Evolutionary conservation across 2,797 vertebrate genomes (phyloP).

Genomic region (Botia almorhae): DNA sequence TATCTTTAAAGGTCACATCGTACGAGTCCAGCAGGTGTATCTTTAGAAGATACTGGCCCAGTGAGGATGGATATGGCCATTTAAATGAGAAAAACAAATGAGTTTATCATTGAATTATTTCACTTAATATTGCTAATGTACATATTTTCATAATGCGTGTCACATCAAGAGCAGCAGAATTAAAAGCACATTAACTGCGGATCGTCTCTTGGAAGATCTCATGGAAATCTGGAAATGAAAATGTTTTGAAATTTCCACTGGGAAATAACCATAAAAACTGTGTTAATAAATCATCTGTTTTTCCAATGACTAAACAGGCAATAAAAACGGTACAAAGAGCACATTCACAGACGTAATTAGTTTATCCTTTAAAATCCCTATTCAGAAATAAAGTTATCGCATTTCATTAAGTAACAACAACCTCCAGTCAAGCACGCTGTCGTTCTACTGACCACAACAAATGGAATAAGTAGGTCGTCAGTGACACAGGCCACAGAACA

Average conservation of each 20-base stretch:
- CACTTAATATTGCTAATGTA: no score
- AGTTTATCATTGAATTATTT: no score
- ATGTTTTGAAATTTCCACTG: neutral
- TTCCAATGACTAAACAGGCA: neutral
- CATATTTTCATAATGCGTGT: no score
- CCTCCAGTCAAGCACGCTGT: neutral
- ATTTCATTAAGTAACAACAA: neutral
- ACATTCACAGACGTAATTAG: neutral
- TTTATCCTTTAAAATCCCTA: neutral
- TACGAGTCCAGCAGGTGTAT: no score
- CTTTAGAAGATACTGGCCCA: no score
- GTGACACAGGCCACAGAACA: neutral
- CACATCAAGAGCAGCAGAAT: neutral
- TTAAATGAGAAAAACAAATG: no score
- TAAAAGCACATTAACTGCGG: neutral
- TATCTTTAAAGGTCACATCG: no score
- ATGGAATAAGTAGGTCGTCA: constrained; percentile 41
- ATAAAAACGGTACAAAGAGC: neutral
- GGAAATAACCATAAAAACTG: neutral
- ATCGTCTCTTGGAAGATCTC: no score
- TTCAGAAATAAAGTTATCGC: neutral
- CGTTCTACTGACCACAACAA: constrained; percentile 9
- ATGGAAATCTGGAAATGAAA: no score
- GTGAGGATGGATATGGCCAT: no score
- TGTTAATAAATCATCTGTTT: neutral